Evolutionary conservation across 2,888 invertebrate genomes (phyloP), one percentile per base, ranked within the genome.

Genomic region (Crocallis elinguaria): DNA sequence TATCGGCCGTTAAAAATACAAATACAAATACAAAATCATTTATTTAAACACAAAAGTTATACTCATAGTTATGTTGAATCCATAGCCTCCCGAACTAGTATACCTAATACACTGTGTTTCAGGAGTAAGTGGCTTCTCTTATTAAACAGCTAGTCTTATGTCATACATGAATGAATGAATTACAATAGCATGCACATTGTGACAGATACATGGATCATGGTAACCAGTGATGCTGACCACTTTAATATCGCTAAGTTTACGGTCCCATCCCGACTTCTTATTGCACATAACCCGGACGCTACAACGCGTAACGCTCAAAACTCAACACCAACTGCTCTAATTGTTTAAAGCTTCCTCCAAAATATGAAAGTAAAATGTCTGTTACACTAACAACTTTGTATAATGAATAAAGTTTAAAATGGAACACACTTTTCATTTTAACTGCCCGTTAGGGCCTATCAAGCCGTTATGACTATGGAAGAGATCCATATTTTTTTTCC

Each of bases 361-460:
- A 77, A 76, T 75, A 75, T 75, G 69, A 72, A 74, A 74, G 72
- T 77, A 75, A 73, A 75, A 77, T 75, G 73, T 75, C 77, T 71
- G 73, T 73, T 75, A 71, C 71, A 77, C 77, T 77, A 77, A 77
- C 59, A 65, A 64, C 58, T 77, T 76, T 69, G 77, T 70, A 64
- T 77, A 77, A 77, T 77, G 75, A 77, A 77, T 77, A 77, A 77
- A 77, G 77, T 77, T 77, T 77, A 75, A 76, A 77, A 74, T 71
- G 77, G 77, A 75, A 77, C 76, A 75, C 77, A 77, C 77, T 77
- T 77, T 77, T 77, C 77, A 77, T 76, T 73, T 77, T 76, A 77
- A 77, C 75, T 77, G 77, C 73, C 73, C 73, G 77, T 76, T 77
- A 71, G 69, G 75, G 77, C 77, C 77, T 77, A 77, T 77, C 75